Conservation (phyloP, 2,888 invertebrate species). For the Carcina quercana region DNA sequence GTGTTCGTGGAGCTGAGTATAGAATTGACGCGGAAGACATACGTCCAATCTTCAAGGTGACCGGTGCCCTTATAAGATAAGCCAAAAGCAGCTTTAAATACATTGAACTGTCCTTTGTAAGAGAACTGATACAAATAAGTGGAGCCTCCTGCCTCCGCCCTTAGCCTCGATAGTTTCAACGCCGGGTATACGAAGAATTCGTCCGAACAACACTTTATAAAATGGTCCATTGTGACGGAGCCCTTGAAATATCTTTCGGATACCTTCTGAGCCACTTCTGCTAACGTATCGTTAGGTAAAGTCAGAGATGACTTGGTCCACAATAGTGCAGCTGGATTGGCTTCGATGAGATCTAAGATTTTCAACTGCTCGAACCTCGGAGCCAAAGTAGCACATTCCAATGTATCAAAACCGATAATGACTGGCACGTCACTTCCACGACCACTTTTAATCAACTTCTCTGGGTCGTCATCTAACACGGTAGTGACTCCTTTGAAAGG, state of each 20-base stretch:
- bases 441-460: constrained; percentile 35
- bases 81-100: constrained; percentile 48
- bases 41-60: constrained; percentile 76
- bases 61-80: constrained; percentile 63
- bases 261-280: constrained; percentile 26
- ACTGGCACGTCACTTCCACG: constrained; percentile 44
- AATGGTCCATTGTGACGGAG: constrained; percentile 31
- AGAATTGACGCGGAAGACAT: constrained; percentile 57
- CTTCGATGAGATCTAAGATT: constrained; percentile 27
- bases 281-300: constrained; percentile 18
- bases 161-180: constrained; percentile 32
- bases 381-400: constrained; percentile 50
- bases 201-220: constrained; percentile 39
- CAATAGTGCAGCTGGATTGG: constrained; percentile 29
- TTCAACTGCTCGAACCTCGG: constrained; percentile 36
- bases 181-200: constrained; percentile 46
- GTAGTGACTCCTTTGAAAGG: constrained; percentile 38
- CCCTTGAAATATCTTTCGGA: constrained; percentile 34
- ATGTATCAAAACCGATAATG: constrained; percentile 45
- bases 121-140: constrained; percentile 71
- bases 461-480: constrained; percentile 50
- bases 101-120: constrained; percentile 60
- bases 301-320: constrained; percentile 31
- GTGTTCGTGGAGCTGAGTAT: neutral
- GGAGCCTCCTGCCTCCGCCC: constrained; percentile 32